Evolutionary conservation across 2,797 vertebrate species (phyloP), one percentile per base, ranked within the genome.

Genomic region (Acipenser transmontanus): DNA sequence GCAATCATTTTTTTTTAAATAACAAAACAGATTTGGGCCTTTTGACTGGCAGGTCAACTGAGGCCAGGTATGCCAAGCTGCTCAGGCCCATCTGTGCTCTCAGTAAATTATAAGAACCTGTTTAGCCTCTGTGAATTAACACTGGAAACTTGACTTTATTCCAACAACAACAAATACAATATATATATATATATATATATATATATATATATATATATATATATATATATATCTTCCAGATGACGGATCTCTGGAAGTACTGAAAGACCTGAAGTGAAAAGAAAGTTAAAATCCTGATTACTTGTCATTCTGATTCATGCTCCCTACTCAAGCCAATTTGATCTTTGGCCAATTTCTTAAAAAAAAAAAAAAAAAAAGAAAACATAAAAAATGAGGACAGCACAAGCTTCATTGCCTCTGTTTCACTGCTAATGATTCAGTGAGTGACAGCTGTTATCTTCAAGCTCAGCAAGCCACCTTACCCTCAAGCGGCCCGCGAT

Each of bases 301-400:
- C 80, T 81, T 84, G 87, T 88, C 82, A 85, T 84, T 84, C 84
- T 80, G 81, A 90, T 87, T 91, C 89, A 83, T 85, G 77, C 78
- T 84, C 84, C 82, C 86, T 77, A 75, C 85, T 88, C 87, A 84
- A 82, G 84, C 82, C 85, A 80, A 84, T 88, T 89, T 88, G 89
- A 85, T 79, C 70, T 70, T 71, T 78, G 81, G 86, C 87, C 89
- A 91, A 74, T 66, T 34, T 34, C 34, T 34, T 34, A 34, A 34
- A 34, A 34, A 34, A 20, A 20, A 20, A 34, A 34, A 34, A 34
- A 34, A 3, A 34, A 34, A 34, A 34, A 34, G 4, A 34, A 34
- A 34, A 34, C 68, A 71, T 73, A 64, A 82, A 78, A 82, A 68
- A 77, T 72, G 77, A 82, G 80, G 87, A 83, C 85, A 86, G 83